These are phyloP conservation scores for Dicaeum eximium DNA, from an alignment of 2,113 vertebrate species.

Conservation along the genomic window DNA sequence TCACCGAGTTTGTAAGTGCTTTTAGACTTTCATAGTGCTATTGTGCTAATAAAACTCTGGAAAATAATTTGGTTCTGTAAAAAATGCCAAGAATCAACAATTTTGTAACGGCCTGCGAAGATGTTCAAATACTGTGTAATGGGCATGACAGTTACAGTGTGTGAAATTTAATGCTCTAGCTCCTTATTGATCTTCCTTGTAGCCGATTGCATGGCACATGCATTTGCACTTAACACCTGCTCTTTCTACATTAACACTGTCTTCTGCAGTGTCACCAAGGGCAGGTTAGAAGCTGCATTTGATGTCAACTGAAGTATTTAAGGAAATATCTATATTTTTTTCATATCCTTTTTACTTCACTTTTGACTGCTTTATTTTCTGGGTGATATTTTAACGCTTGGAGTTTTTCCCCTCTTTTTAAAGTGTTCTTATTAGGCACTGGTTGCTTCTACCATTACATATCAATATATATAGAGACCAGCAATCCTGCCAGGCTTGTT, in stretches of 20 bases:
- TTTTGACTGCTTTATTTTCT: background rate
- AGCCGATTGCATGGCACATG: conserved; percentile 26
- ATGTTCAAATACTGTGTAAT: conserved; percentile 23
- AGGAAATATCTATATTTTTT: background rate
- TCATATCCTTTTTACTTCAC: background rate
- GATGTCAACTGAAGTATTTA: background rate
- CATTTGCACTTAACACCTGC: conserved; percentile 57
- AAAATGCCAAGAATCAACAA: background rate
- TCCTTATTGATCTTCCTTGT: conserved; percentile 74
- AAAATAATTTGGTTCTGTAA: conserved; percentile 8
- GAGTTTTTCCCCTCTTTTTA: fast-evolving
- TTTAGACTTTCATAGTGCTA: background rate
- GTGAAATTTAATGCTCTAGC: conserved; percentile 81
- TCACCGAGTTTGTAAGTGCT: background rate
- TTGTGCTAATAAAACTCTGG: background rate
- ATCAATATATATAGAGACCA: background rate
- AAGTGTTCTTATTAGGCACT: background rate
- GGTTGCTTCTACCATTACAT: background rate
- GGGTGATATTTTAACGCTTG: background rate
- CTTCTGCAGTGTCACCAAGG: conserved; percentile 60
- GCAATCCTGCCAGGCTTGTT: background rate
- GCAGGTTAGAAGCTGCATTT: background rate
- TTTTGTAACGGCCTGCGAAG: background rate
- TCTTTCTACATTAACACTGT: conserved; percentile 76
- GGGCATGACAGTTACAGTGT: conserved; percentile 64